Conservation (phyloP, 2,113 vertebrate genomes). For the Zosterops pallidus region DNA sequence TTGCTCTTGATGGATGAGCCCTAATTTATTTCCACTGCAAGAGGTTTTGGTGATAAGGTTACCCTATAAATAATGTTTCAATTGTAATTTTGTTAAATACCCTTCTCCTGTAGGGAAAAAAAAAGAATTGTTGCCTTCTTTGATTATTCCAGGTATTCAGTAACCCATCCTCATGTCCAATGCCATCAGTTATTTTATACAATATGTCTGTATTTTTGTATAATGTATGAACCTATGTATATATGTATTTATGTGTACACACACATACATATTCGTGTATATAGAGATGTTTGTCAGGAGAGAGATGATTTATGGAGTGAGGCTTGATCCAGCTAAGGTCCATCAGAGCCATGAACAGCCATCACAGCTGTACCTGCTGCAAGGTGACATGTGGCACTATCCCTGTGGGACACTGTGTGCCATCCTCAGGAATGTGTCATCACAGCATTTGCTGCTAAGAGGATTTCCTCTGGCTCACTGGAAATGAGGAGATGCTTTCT, state of each 20-base stretch:
- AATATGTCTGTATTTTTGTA: not conserved
- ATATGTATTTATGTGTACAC: accelerated
- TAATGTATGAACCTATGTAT: not conserved
- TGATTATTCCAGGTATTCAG: not conserved
- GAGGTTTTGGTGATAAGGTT: not conserved
- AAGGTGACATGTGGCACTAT: not conserved
- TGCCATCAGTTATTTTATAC: not conserved
- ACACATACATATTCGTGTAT: not conserved
- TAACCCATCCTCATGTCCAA: not conserved
- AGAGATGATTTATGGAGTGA: not conserved
- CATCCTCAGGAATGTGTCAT: not conserved
- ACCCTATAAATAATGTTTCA: not conserved
- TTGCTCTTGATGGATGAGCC: not conserved
- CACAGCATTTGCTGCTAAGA: not conserved
- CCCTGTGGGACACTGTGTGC: not conserved
- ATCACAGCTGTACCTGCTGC: not conserved
- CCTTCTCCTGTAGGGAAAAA: not conserved
- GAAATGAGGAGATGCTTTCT: not conserved
- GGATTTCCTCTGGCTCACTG: not conserved
- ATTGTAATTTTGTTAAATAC: not conserved
- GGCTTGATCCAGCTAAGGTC: not conserved
- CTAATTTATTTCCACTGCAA: not conserved
- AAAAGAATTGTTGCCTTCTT: not conserved
- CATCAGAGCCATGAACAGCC: not conserved
- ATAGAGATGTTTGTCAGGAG: not conserved